These are phyloP conservation scores for Acleris emargana DNA, from an alignment of 2,888 invertebrate genomes.

Conservation along the genomic window DNA sequence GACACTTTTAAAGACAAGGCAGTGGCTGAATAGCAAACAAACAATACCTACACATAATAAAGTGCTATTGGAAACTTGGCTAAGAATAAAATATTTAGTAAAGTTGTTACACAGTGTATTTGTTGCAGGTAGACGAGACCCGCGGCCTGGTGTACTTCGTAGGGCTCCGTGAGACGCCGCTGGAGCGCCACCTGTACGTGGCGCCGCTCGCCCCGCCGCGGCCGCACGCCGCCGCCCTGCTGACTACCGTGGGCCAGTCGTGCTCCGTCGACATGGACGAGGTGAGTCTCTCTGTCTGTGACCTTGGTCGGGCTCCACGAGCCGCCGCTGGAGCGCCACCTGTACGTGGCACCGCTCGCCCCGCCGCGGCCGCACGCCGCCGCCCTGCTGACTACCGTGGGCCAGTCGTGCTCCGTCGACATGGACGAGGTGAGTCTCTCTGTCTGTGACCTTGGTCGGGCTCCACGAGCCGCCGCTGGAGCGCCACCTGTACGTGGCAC, in stretches of 20 bases:
- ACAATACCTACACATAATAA: no score
- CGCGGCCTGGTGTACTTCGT: conserved; percentile 94
- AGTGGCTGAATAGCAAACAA: no score
- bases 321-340: conserved; percentile 95
- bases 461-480: conserved; percentile 95
- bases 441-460: conserved; percentile 87
- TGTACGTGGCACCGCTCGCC: conserved; percentile 91
- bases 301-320: conserved; percentile 94
- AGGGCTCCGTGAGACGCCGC: conserved; percentile 93
- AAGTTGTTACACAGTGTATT: no score
- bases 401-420: conserved; percentile 93
- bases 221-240: conserved; percentile 88
- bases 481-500: conserved; percentile 95
- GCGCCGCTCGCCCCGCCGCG: conserved; percentile 85
- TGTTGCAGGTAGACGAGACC: conserved; percentile 86
- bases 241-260: conserved; percentile 93
- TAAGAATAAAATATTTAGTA: no score
- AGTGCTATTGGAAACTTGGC: no score
- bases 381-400: conserved; percentile 90
- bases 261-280: conserved; percentile 92
- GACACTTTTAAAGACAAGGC: neutral
- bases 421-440: conserved; percentile 86
- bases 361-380: conserved; percentile 86
- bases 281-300: conserved; percentile 66
- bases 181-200: conserved; percentile 96